Evolutionary conservation across 2,113 vertebrate species (phyloP), one percentile per base, ranked within the genome.

Genomic region (Scomber japonicus): DNA sequence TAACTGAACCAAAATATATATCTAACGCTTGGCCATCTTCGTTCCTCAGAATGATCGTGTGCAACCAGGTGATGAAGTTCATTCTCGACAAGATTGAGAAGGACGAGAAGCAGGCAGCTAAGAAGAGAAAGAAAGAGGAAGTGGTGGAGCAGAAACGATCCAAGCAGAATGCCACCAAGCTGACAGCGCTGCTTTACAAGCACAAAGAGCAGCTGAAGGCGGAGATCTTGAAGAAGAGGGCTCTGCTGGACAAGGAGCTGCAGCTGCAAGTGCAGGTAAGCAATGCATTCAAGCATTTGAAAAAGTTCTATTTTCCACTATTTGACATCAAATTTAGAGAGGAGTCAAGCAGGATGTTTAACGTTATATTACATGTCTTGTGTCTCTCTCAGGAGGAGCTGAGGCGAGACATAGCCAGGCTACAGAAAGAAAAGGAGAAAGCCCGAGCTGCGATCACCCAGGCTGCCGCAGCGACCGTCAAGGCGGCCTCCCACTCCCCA

Each of bases 31-130:
- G 1, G 10, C 5, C 51, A 48, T 64, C 62, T 19, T 68, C 27
- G 49, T 4, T 51, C 54, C 13, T 27, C 90, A 99, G 98, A 91
- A 98, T 99, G 97, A 98, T 99, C 62, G 98, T 99, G 69, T 99
- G 98, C 95, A 99, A 99, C 95, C 98, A 99, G 94, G 97, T 99
- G 92, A 98, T 99, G 97, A 99, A 99, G 93, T 99, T 96, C 81
- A 97, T 99, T 89, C 95, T 99, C 75, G 98, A 99, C 95, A 99
- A 99, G 93, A 99, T 99, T 60, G 98, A 99, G 94, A 98, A 99
- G 94, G 98, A 99, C 60, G 98, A 99, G 92, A 97, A 97, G 82
- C 97, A 98, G 94, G 98, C 97, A 27, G 98, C 97, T 21, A 99
- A 99, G 91, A 99, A 98, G 89, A 91, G 97, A 40, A 99, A 98